Evolutionary conservation across 2,797 vertebrate species (phyloP).

Genomic region (Otus scops): DNA sequence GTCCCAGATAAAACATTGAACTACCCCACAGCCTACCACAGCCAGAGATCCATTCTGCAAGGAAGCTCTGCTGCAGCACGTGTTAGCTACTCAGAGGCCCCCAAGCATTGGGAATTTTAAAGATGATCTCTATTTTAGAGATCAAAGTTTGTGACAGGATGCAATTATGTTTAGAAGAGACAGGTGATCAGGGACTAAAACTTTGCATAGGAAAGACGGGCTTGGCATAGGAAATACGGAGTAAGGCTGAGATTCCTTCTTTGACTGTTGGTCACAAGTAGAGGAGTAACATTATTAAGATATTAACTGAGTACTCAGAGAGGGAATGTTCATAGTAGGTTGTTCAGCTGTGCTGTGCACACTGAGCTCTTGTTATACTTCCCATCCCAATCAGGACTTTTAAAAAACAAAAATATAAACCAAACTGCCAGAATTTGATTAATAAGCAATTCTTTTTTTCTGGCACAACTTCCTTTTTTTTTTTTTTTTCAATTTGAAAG

Average conservation of each 20-base stretch:
- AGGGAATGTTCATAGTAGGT: background rate
- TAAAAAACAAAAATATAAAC: background rate
- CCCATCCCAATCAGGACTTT: background rate
- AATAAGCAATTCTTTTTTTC: background rate
- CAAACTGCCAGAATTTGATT: background rate
- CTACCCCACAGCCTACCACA: background rate
- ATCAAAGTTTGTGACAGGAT: slow-evolving; percentile 6
- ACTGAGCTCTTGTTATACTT: background rate
- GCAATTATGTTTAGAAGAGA: slow-evolving; percentile 6
- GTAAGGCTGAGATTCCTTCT: background rate
- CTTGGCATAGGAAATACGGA: background rate
- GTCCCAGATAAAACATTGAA: background rate
- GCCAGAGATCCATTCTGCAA: background rate
- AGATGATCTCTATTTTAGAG: slow-evolving; percentile 6
- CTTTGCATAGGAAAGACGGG: background rate
- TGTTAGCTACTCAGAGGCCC: background rate
- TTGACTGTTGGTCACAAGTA: background rate
- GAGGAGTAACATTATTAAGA: background rate
- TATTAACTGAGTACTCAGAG: background rate
- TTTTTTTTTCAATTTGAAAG: background rate
- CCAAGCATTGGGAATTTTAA: background rate
- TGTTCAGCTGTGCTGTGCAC: background rate
- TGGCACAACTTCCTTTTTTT: background rate
- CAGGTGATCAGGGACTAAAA: background rate
- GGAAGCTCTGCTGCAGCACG: background rate